Base-by-base conservation (phyloP, 1,140 invertebrate species). In the Temnothorax curvispinosus region DNA sequence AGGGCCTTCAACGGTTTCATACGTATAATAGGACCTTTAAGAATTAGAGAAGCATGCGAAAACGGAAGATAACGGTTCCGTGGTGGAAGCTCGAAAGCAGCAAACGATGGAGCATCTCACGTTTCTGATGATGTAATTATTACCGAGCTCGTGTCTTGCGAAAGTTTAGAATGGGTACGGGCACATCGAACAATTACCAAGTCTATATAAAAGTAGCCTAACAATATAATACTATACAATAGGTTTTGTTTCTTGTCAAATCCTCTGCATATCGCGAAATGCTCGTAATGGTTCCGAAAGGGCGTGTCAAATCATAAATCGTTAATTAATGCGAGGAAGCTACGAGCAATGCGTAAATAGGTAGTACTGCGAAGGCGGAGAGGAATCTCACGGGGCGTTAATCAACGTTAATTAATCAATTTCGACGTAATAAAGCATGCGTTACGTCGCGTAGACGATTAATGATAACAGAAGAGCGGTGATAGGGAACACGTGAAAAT, bases 121-220 rank as follows among this genome's bases (percentile, higher is more conserved):
- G n/a, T 74, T 84, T 62, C 32, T 75, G 50, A 84, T 27, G 69
- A 62, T 60, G 47, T 72, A 32, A 71, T 71, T 44, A 74, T 84
- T 75, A 75, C n/a, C n/a, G n/a, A 74, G 44, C 54, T 75, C 54
- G 54, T 74, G 35, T 38, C 38, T 58, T 74, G 38, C 41, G 80
- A 60, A 50, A 84, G 41, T 84, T 84, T 84, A 84, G 80, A 84
- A 84, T 75, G 80, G 69, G 69, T 84, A 84, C 80, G 80, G 69
- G 80, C 80, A 84, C 80, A 84, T 75, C 80, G 80, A 84, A 84
- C 80, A 84, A 84, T 84, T 84, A 84, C n/a, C 80, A 75, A 21
- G 69, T 60, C 80, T 84, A 27, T 27, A 27, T 27, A 84, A 84
- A 84, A 74, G 54, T 84, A 84, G 44, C 80, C 80, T 84, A 84